Base-by-base conservation (phyloP, 2,797 vertebrate genomes). In the Phoeniculus purpureus region DNA sequence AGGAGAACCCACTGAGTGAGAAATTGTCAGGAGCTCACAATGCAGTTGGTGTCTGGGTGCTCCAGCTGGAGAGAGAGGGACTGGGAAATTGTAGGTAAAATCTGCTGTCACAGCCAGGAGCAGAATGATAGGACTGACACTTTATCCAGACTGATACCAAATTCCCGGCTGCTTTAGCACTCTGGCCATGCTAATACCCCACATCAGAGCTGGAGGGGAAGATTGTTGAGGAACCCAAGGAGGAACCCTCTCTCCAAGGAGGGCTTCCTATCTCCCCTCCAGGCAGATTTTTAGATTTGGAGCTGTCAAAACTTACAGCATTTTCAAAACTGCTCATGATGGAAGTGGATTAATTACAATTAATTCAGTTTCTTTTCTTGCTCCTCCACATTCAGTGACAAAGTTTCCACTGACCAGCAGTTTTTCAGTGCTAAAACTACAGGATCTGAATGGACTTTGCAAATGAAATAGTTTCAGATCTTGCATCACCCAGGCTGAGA, bases 281-380 rank as follows among this genome's bases (percentile, higher is more conserved):
- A 47, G 60, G 67, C 50, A 26, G 9, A 21, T 54, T 16, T 87
- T 73, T 43, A 54, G 16, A 48, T 61, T 58, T 71, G 64, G 54
- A 79, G 54, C 43, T 90, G 61, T 22, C 50, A 77, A 86, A 87
- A 76, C 34, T 71, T 85, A 88, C n/a, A 52, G 22, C 61, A 71
- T 29, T 34, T 61, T 56, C 74, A 79, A 31, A 79, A n/a, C 7
- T 55, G 31, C 22, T 56, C 11, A 12, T 15, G 68, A 31, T 71
- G 81, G 78, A 67, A 37, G 40, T 0, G 1, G 11, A 15, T 79
- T 74, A 11, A 68, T 84, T 88, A 47, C 64, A 67, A 56, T 58
- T 71, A 77, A 81, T 86, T 14, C n/a, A 18, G 14, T 37, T 77
- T 54, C 43, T 9, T 56, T n/a, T 37, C 37, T 68, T 1, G 0